Evolutionary conservation across 2,113 vertebrate genomes (phyloP), one percentile per base, ranked within the genome.

Genomic region (Cairina moschata): DNA sequence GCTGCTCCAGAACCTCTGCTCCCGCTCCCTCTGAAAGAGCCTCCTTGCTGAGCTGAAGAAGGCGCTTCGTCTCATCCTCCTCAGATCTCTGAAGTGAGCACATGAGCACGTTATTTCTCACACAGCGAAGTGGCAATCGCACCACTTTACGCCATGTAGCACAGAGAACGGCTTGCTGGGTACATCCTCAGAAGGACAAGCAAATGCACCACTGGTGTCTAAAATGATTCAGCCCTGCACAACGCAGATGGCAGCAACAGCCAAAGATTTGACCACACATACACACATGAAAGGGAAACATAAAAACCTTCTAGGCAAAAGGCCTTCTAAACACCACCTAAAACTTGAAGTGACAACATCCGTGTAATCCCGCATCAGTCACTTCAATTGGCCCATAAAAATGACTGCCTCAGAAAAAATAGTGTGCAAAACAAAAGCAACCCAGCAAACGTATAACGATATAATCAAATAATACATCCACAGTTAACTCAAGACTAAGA

Each of bases 21-120:
- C 73, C 97, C 9, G 73, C 18, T 3, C 80, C 95, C 6, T 94
- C 85, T 0, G 94, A 95, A 86, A 98, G 93, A 65, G 97, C 87
- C 65, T 99, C 98, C 89, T 96, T 98, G 97, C 98, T 99, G 83
- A 98, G 98, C 96, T 98, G 97, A 66, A 99, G 98, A 56, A 99
- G 97, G 50, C 90, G 98, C 78, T 98, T 97, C 0, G 98, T 97
- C 91, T 99, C 99, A 11, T 99, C 98, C 11, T 99, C 98, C 79
- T 99, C 98, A 28, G 69, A 88, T 65, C 97, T 98, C 99, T 99
- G 86, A 13, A 63, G 91, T n/a, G 73, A 96, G 63, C 34, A 90
- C 18, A 52, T 1, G 5, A 34, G 15, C n/a, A 34, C 23, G 11
- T 31, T 8, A 46, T 11, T 84, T 69, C 40, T 71, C 62, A 34